A percentile compares a stretch with the other conserved stretches of the same genome.
phyloP scores from a whole-genome alignment of 1,140 invertebrate genomes.

The Trissolcus basalis region DNA sequence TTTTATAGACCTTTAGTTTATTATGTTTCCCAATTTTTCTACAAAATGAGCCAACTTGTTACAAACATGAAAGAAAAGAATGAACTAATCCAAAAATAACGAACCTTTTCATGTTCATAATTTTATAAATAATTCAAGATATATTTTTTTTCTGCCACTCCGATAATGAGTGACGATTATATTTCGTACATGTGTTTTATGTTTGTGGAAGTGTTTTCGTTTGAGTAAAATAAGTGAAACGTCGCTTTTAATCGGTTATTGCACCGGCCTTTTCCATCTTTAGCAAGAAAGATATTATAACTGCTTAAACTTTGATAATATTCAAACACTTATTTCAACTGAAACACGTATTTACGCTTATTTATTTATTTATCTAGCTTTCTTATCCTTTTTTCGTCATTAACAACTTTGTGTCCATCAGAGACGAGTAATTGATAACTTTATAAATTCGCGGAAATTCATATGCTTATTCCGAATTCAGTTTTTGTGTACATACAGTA shows the following conservation, averaged over 20 bases:
- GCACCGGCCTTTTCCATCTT: slow-evolving; percentile 59
- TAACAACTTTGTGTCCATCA: not conserved
- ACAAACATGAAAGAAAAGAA: too few species aligned
- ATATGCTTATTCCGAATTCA: not conserved
- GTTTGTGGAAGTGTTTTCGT: slow-evolving; percentile 23
- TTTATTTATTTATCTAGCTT: slow-evolving; percentile 48
- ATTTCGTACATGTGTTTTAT: too few species aligned
- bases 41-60: too few species aligned
- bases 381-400: not conserved
- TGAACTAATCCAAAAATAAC: too few species aligned
- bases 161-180: too few species aligned
- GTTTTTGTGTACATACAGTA: slow-evolving; percentile 2
- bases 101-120: too few species aligned
- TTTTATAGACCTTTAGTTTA: slow-evolving; percentile 10
- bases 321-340: slow-evolving; percentile 39
- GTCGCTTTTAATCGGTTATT: slow-evolving; percentile 61
- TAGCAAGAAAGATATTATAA: slow-evolving; percentile 53
- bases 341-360: slow-evolving; percentile 21
- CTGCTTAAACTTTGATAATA: slow-evolving; percentile 60
- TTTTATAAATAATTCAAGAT: too few species aligned
- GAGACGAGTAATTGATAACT: too few species aligned
- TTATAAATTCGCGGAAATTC: not conserved
- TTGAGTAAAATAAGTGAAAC: slow-evolving; percentile 59
- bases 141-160: too few species aligned
- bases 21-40: too few species aligned